Base-by-base conservation (phyloP, 2,113 vertebrate species). In the Phyllostomus hastatus region DNA sequence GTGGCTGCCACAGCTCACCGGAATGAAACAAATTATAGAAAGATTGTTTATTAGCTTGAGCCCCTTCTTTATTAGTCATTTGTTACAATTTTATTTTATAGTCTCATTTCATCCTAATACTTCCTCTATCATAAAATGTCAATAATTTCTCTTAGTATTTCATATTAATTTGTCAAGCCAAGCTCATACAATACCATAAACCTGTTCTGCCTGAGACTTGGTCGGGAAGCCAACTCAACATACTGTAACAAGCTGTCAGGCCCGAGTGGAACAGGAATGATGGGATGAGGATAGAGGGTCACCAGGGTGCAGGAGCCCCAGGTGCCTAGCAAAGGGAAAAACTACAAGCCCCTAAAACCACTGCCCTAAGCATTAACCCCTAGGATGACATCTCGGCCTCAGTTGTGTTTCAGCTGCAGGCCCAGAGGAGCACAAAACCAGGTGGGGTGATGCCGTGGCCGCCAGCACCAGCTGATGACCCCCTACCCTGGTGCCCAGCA, bases 1-100 rank as follows among this genome's bases (percentile, higher is more conserved):
- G 92, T 57, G 89, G 70, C 92, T 97, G 7, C 52, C 97, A 93
- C 95, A 96, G 97, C 97, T 98, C 97, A 93, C n/a, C 92, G 94
- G 93, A 97, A 97, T 96, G 97, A 97, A 98, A 86, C 57, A 96
- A 97, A 97, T 85, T 97, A 96, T 81, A 95, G 75, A 89, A 95
- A 90, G 96, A 79, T 59, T 92, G 69, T 35, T 96, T 96, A 97
- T 98, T 86, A 96, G 94, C 95, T 94, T 94, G 92, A 81, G 67
- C 11, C 33, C 22, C 48, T 90, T 91, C 69, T 95, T 89, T 96
- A 94, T 80, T 94, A 81, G 67, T 93, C 41, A 89, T 79, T 90
- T 95, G 88, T 50, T 88, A 87, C 19, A 75, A 86, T 89, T 96
- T 57, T 96, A 94, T 92, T 97, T 97, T 88, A 97, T 67, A 41